Percentiles rank a stretch among this genome's conserved stretches.
Conservation (phyloP, 1,140 invertebrate genomes). For the Hycleus phaleratus region DNA sequence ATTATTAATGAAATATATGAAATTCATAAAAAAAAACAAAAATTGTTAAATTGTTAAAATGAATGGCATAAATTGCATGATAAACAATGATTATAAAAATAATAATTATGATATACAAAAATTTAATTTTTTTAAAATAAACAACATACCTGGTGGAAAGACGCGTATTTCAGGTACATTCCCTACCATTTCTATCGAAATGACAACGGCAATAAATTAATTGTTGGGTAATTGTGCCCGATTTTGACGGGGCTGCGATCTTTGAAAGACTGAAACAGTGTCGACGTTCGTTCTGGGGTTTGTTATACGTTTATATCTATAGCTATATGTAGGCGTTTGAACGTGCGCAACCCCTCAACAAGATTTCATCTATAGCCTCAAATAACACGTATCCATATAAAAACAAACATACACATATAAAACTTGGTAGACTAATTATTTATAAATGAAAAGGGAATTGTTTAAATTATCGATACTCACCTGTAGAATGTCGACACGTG, state of each 20-base stretch:
- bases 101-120: background rate
- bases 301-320: conserved; percentile 7
- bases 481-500: conserved; percentile 15
- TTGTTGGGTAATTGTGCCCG: no score
- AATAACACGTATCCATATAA: no score
- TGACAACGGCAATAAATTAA: no score
- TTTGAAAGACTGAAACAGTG: conserved; percentile 12
- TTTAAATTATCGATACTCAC: conserved; percentile 1
- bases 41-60: no score
- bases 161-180: conserved; percentile 13
- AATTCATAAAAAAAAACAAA: no score
- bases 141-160: conserved; percentile 15
- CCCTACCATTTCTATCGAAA: no score
- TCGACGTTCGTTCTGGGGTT: conserved; percentile 14
- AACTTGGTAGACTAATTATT: no score
- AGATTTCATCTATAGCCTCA: no score
- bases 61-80: background rate
- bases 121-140: no score
- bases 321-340: conserved; percentile 20
- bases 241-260: background rate
- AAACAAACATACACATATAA: background rate
- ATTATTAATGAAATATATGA: no score
- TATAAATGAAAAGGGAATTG: no score
- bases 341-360: conserved; percentile 22
- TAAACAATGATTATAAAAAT: conserved; percentile 1